Base-by-base conservation (phyloP, 2,113 vertebrate genomes). In the Gobius niger region DNA sequence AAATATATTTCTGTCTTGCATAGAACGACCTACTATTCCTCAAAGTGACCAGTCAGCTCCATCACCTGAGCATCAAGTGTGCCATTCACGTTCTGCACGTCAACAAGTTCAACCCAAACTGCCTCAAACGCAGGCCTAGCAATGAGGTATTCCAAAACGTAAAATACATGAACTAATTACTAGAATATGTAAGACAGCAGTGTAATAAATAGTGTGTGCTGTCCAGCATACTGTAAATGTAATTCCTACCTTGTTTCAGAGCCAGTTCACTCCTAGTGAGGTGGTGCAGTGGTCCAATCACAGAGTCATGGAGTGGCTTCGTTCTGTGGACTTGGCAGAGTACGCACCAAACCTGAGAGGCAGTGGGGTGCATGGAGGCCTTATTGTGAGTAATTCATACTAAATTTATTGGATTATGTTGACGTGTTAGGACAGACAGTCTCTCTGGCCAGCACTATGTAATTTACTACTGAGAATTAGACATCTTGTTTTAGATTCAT, bases 251-350 rank as follows among this genome's bases (percentile, higher is more conserved):
- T 57, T 72, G 49, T 80, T 70, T 19, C 87, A 98, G 95, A 94
- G 77, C 63, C 93, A 90, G n/a, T 52, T 93, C 24, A 91, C 93
- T 0, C 91, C 95, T 44, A 94, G 91, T 0, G 97, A 98, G 62
- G 98, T 98, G 50, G 92, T 98, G 7, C 96, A 98, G 82, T 99
- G 98, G 98, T 99, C 98, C 49, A 99, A 99, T 78, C 98, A 99
- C 88, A 87, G 97, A 40, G 96, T 98, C 78, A 99, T 99, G 98
- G 98, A 99, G 73, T 99, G 98, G 98, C 88, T 99, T 60, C 81
- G 98, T 11, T 97, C 96, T 0, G 98, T 97, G 49, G 98, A 99
- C 77, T 92, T 99, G 84, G 98, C 98, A 0, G 98, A 99, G 73
- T 99, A 99, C 0, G 98, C 98, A 0, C 98, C 98, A n/a, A 99